Conservation (phyloP, 64 coral and sea anemone species). For the Montipora sp. region DNA sequence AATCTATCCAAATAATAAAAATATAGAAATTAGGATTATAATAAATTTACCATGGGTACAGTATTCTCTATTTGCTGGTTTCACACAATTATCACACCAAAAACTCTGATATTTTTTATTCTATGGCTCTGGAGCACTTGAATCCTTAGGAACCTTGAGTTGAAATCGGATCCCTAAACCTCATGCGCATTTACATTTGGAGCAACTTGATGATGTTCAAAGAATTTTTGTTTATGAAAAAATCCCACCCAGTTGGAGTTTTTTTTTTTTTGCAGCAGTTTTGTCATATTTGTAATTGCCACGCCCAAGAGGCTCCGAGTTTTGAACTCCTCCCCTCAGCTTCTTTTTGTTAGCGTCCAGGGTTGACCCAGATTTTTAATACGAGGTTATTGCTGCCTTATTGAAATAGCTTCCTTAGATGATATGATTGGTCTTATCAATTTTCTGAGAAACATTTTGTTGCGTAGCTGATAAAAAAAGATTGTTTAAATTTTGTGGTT, state of each 20-base stretch:
- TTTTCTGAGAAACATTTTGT: background rate
- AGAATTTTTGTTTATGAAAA: background rate
- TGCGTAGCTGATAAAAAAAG: background rate
- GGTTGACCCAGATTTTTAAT: background rate
- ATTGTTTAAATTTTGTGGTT: slow-evolving; percentile 34
- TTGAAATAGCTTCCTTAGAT: background rate
- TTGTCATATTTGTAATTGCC: background rate
- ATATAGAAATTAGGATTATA: background rate
- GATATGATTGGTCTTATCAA: background rate
- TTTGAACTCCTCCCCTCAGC: background rate
- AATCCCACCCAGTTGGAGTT: background rate
- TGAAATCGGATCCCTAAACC: no score
- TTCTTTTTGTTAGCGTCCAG: background rate
- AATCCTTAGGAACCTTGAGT: no score
- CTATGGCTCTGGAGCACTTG: background rate
- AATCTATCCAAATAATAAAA: background rate
- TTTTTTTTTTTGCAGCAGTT: background rate
- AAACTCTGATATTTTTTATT: background rate
- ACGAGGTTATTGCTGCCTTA: background rate
- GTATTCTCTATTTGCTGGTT: background rate
- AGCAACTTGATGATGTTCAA: background rate
- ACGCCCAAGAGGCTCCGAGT: background rate
- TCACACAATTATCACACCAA: background rate
- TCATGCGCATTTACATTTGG: no score
- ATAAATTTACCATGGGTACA: background rate